Evolutionary conservation across 2,888 invertebrate species (phyloP), one percentile per base, ranked within the genome.

Genomic region (Diadromus collaris): DNA sequence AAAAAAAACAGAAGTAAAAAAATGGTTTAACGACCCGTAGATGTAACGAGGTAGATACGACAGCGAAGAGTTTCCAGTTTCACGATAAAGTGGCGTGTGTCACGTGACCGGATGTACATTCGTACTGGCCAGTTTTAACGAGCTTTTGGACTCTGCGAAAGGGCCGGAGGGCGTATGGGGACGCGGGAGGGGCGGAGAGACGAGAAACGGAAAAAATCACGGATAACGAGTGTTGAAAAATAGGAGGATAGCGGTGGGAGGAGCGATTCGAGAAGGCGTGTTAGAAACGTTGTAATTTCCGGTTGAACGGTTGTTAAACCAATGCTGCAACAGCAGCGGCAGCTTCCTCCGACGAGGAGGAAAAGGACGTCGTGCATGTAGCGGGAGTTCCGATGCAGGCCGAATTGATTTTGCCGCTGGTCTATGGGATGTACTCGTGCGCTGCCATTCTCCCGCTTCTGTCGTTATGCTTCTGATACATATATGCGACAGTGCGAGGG

Each of bases 341-440:
- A n/a, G 19, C 34, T 24, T 60, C 44, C 46, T 46, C 19, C 60
- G 63, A 68, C 16, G 41, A 63, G 38, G 19, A 32, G 38, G n/a
- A 44, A 64, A 64, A 38, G 10, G 21, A 13, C 27, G 7, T 13
- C 16, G 27, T 56, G 21, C n/a, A 2, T 48, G 70, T 48, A 58
- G 41, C 44, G 29, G 7, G 34, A 21, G 32, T 56, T 29, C n/a
- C 38, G 56, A 68, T 70, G 70, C 60, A 67, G n/a, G 54, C 44
- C 34, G 41, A 24, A 78, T 69, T 69, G 64, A 73, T 78, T 78
- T 69, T 65, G 32, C 51, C 69, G 21, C 48, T 46, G 48, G 69
- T 69, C 29, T n/a, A n/a, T 4, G 54, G 29, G 24, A 51, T 21
- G 10, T 51, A 51, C 24, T 24, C 24, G 27, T 48, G 48, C 48